A percentile compares a stretch with the other conserved stretches of the same genome.
phyloP scores from a whole-genome alignment of 2,797 vertebrate species.

The Brachyalestes nurse region DNA sequence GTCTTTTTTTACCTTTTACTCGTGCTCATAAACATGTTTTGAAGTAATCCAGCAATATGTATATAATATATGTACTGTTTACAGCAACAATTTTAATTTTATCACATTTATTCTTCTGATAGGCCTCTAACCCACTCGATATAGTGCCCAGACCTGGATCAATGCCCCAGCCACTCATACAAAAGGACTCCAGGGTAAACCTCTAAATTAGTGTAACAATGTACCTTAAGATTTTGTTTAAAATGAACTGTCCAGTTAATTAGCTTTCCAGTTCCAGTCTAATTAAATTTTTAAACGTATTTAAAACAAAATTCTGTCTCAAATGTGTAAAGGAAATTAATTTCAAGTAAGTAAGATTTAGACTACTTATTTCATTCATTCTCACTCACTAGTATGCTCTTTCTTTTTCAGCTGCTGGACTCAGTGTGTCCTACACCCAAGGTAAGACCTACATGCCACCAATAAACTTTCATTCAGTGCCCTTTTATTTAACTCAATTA shows the following conservation, averaged over 20 bases:
- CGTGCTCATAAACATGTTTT: too few species aligned
- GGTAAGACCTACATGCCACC: constrained; percentile 79
- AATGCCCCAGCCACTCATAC: constrained; percentile 92
- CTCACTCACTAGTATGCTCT: too few species aligned
- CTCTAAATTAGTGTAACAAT: constrained; percentile 4
- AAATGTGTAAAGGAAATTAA: not conserved
- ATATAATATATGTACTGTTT: too few species aligned
- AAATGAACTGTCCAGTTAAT: too few species aligned
- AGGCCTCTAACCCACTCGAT: constrained; percentile 97
- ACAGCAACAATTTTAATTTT: not conserved
- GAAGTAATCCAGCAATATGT: too few species aligned
- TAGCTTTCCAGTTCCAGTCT: too few species aligned
- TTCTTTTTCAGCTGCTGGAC: constrained; percentile 88
- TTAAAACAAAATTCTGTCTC: too few species aligned
- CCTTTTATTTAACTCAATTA: not conserved
- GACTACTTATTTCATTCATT: not conserved
- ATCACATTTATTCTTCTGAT: constrained; percentile 5
- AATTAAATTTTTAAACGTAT: too few species aligned
- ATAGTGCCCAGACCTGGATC: constrained; percentile 91
- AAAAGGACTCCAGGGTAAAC: constrained; percentile 96
- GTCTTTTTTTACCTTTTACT: too few species aligned
- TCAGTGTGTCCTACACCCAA: constrained; percentile 96
- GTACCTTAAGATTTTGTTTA: not conserved
- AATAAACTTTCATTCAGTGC: constrained; percentile 5
- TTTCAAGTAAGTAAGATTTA: not conserved